Conservation (phyloP, 2,888 invertebrate genomes). For the Uloborus plumipes region DNA sequence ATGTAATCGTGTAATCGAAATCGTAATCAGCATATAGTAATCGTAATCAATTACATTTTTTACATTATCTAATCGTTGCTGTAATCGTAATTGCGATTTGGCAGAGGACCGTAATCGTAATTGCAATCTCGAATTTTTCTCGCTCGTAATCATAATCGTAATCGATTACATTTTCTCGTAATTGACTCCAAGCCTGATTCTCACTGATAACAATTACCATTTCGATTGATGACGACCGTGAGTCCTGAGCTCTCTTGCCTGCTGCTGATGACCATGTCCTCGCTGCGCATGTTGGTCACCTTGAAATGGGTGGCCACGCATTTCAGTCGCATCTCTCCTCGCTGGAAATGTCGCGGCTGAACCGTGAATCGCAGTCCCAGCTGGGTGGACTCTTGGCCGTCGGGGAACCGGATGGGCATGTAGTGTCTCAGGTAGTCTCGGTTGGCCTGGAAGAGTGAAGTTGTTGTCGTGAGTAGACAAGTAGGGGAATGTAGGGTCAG, state of each 20-base stretch:
- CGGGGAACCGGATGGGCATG: conserved; percentile 41
- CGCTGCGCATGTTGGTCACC: conserved; percentile 57
- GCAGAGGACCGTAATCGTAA: no score
- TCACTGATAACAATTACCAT: conserved; percentile 16
- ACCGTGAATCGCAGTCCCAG: conserved; percentile 61
- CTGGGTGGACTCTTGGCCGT: conserved; percentile 57
- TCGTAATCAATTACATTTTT: no score
- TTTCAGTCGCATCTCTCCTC: conserved; percentile 64
- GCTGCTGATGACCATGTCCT: conserved; percentile 63
- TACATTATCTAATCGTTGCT: no score
- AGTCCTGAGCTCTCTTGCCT: conserved; percentile 59
- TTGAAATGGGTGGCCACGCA: conserved; percentile 64
- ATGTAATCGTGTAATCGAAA: no score
- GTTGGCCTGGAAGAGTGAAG: conserved; percentile 48
- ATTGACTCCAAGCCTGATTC: no score
- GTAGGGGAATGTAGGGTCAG: no score
- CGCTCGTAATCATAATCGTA: no score
- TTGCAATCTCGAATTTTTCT: no score
- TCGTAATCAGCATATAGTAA: no score
- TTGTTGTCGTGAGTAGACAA: no score
- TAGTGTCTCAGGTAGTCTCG: conserved; percentile 37
- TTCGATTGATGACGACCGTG: conserved; percentile 56
- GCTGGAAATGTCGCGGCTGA: conserved; percentile 52
- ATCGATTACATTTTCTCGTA: no score
- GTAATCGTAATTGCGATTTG: no score